These are phyloP conservation scores for Pseudolaguvia tuberculata DNA, from an alignment of 2,113 vertebrate genomes.

Conservation along the genomic window DNA sequence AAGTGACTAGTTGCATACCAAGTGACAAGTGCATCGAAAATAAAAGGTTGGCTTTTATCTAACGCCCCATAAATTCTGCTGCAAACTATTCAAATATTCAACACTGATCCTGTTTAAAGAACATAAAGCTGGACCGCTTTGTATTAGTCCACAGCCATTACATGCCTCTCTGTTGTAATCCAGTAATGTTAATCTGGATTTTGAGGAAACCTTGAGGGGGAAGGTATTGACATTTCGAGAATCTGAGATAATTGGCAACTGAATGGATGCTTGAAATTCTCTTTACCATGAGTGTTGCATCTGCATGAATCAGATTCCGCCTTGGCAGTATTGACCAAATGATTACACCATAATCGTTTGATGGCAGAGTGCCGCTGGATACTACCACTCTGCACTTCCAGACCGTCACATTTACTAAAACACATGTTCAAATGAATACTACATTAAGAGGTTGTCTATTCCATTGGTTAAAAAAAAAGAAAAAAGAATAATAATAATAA, in stretches of 20 bases:
- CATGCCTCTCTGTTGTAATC: not conserved
- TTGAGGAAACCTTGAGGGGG: not conserved
- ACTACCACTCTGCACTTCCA: constrained; percentile 10
- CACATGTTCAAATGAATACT: constrained; percentile 1
- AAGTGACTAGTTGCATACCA: constrained; percentile 1
- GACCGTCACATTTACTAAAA: not conserved
- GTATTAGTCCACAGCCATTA: not conserved
- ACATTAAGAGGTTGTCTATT: not conserved
- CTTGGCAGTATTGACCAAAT: constrained; percentile 27
- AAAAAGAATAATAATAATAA: too few relatives aligned
- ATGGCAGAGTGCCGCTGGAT: constrained; percentile 18
- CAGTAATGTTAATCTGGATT: constrained; percentile 11
- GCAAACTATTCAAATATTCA: constrained; percentile 10
- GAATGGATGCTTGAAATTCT: constrained; percentile 20
- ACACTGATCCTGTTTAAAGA: not conserved
- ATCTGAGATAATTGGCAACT: not conserved
- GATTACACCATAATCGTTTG: constrained; percentile 35
- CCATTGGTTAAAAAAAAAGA: constrained; percentile 14
- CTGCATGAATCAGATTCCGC: constrained; percentile 26
- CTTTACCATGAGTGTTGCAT: constrained; percentile 4
- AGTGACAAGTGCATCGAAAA: not conserved
- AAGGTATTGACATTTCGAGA: constrained; percentile 23
- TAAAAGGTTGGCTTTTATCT: constrained; percentile 1
- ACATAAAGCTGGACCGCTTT: not conserved
- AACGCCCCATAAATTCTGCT: constrained; percentile 3